Base-by-base conservation (phyloP, 92 coral and sea anemone genomes). In the Porites rus region DNA sequence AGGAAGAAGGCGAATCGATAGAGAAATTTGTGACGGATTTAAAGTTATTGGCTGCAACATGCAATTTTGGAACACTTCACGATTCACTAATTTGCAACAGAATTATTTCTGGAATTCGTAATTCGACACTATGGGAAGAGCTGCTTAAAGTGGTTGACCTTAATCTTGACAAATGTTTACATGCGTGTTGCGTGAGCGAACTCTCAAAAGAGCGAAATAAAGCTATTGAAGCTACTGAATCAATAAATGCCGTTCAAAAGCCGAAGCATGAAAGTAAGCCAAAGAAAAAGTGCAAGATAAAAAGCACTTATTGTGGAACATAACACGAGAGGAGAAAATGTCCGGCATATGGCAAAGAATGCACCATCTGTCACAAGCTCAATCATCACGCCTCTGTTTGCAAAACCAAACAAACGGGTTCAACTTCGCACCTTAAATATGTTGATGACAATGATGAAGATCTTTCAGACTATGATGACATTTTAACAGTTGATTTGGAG, bases 371-470 rank as follows among this genome's bases (percentile, higher is more conserved):
- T 22, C 67, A 76, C 22, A 72, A 82, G 51, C 13, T 1, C 61
- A 89, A 89, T 72, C 86, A 89, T 59, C 83, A 82, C 59, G 91
- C 91, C 17, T 62, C 82, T 12, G 72, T 65, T 66, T 84, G 94
- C 14, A 67, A 72, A 20, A 72, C 73, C 11, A 83, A 70, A 25
- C 79, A 72, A 10, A 83, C 17, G 59, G 63, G 76, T 11, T 72
- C 78, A 20, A 74, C 10, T 8, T 53, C 31, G 31, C 31, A 50
- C 8, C 12, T 46, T 8, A 14, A 56, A 6, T 11, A 1, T 67
- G 12, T 63, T 7, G 73, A 12, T 22, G 83, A 78, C 74, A 53
- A 12, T 12, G 10, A 53, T 53, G 59, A 53, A 8, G 13, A 8
- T 8, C 10, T 8, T 12, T 8, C 59, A 8, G 78, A 75, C 46